Base-by-base conservation (phyloP, 2,113 vertebrate species). In the Tragelaphus imberbis region DNA sequence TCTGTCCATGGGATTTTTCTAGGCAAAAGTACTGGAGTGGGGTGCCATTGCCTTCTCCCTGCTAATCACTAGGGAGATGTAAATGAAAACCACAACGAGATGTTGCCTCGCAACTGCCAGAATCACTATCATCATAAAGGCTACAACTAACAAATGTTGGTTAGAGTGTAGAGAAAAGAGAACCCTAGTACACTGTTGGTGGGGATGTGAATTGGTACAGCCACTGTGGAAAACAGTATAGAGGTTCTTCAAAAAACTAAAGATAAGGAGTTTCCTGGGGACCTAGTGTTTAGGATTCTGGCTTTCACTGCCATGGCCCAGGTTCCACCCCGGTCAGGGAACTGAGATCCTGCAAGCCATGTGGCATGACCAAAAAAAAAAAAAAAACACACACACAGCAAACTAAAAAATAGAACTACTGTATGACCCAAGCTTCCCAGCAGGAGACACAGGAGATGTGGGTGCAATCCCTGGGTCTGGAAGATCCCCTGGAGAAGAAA, bases 391-490 rank as follows among this genome's bases (percentile, higher is more conserved):
- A n/a, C n/a, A 3, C 16, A 13, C n/a, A 25, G 13, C n/a, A 75
- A 40, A 23, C 14, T 75, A 40, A 75, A 68, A 75, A 40, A 6
- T 40, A 40, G 36, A 36, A 75, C 36, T 40, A 6, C 36, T 0
- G 0, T 40, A 25, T 25, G 21, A 75, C 68, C 21, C 19, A 28
- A 47, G 47, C 15, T 51, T 80, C 77, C 77, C 47, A 6, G 47
- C 15, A 80, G 47, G 77, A 30, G 47, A 30, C 27, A 51, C 4
- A 19, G 47, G 36, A 44, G 36, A 44, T 44, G 5, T 44, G 71
- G 71, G 2, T 80, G 30, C 0, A 9, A 51, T 49, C 47, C 4
- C 16, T 6, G 47, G 16, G 28, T 30, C 0, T 0, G 47, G 77
- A 80, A 80, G 15, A 30, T 51, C 47, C 47, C 36, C 21, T 75